Conservation (phyloP, 2,888 invertebrate species). For the Monoplex corrugatus region DNA sequence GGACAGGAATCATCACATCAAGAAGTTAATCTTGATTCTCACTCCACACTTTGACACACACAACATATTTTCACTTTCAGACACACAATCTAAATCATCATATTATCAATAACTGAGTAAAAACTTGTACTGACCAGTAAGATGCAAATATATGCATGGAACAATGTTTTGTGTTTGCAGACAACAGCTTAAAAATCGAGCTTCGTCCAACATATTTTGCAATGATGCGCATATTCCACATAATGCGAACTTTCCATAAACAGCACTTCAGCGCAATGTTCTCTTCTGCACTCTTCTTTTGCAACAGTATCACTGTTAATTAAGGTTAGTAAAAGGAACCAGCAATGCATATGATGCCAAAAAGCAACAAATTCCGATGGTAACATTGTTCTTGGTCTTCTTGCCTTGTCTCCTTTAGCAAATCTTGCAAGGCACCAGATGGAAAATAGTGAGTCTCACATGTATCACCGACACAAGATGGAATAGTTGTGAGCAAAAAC, state of each 20-base stretch:
- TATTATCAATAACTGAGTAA: neutral
- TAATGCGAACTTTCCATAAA: neutral
- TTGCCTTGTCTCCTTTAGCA: neutral
- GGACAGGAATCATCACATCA: no score
- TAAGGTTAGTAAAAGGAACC: neutral
- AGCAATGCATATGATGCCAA: neutral
- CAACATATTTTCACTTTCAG: neutral
- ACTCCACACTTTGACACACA: neutral
- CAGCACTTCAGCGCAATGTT: neutral
- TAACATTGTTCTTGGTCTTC: neutral
- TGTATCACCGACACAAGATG: neutral
- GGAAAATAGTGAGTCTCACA: slow-evolving; percentile 26
- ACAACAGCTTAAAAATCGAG: neutral
- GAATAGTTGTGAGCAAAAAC: slow-evolving; percentile 35
- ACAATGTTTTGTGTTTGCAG: neutral
- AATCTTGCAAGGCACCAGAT: slow-evolving; percentile 40
- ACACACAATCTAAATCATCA: neutral
- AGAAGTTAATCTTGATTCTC: no score
- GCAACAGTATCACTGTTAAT: neutral
- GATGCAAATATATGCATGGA: neutral
- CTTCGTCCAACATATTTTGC: neutral
- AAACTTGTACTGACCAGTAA: slow-evolving; percentile 33
- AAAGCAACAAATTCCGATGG: neutral
- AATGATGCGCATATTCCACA: neutral
- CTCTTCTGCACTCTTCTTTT: neutral